These are phyloP conservation scores for Antheraea mylitta DNA, from an alignment of 1,140 invertebrate genomes.

Conservation along the genomic window DNA sequence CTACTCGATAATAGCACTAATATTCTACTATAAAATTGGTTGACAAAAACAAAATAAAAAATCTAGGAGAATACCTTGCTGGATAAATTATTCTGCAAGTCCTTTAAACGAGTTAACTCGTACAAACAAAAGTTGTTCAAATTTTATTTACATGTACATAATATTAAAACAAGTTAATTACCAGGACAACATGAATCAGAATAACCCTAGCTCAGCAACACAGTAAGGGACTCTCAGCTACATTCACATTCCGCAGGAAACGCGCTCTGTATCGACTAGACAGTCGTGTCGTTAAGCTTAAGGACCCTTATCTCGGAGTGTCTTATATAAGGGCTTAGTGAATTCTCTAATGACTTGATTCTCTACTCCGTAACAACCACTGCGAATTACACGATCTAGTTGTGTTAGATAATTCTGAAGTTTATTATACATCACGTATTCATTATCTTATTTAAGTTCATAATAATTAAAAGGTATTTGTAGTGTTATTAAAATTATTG, in stretches of 20 bases:
- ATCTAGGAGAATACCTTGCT: too few species aligned
- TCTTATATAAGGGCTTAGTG: slow-evolving; percentile 31
- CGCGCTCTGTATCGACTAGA: slow-evolving; percentile 27
- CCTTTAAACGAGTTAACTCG: too few species aligned
- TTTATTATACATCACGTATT: slow-evolving; percentile 4
- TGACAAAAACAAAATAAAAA: too few species aligned
- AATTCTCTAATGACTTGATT: slow-evolving; percentile 33
- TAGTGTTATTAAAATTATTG: too few species aligned
- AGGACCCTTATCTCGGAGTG: slow-evolving; percentile 29
- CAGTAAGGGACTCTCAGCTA: slow-evolving; percentile 1
- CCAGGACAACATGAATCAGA: not conserved
- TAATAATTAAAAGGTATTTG: not conserved
- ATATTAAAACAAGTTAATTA: not conserved
- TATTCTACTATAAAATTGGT: too few species aligned
- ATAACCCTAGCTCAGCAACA: not conserved
- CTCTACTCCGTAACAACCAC: slow-evolving; percentile 29
- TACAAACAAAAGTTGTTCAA: too few species aligned
- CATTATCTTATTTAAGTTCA: not conserved
- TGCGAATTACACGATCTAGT: slow-evolving; percentile 9
- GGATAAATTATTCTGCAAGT: too few species aligned
- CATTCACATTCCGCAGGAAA: slow-evolving; percentile 17
- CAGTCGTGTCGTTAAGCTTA: slow-evolving; percentile 27
- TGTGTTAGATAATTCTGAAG: slow-evolving; percentile 19
- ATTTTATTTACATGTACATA: not conserved
- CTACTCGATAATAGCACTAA: too few species aligned